Evolutionary conservation across 1,140 invertebrate genomes (phyloP), one percentile per base, ranked within the genome.

Genomic region (Microplitis demolitor): DNA sequence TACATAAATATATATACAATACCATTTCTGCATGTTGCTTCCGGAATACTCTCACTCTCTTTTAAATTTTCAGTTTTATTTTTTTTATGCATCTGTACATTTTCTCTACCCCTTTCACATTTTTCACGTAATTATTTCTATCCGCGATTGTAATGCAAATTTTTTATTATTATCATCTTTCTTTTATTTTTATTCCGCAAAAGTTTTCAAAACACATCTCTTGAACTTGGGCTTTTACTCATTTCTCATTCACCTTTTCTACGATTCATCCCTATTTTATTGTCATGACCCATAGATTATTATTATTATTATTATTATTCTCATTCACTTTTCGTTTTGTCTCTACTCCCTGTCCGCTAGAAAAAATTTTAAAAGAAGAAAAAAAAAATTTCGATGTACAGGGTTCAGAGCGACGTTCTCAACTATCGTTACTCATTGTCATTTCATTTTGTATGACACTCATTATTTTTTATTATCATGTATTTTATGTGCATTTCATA

Each of bases 61-160:
- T 56, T 60, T 60, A 24, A 24, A 24, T 24, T 24, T 24, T 24
- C 24, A 24, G 24, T 24, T 34, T 5, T 33, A 63, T 63, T 37
- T 63, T 33, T 34, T 35, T 63, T 34, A 24, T 61, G 58, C 37
- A 64, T 64, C 37, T 64, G 62, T 45, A 64, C 24, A 24, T 24
- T 64, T 34, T 64, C 34, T 39, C 14, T 14, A 37, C 69, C 74
- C 76, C 79, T 78, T 78, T 76, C 76, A 73, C 78, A 80, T 78
- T 81, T 81, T 80, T 83, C 78, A 78, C 80, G 81, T 85, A 84
- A 85, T 85, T 86, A 85, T 84, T 85, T 86, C 82, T 82, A 81
- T 82, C 81, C 80, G 73, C 83, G 82, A 85, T 85, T 86, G 84
- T 85, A 71, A 85, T 85, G 84, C 83, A 85, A 86, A 86, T 85